These are phyloP conservation scores for Trichonephila clavata DNA, from an alignment of 1,140 invertebrate species.

Conservation along the genomic window DNA sequence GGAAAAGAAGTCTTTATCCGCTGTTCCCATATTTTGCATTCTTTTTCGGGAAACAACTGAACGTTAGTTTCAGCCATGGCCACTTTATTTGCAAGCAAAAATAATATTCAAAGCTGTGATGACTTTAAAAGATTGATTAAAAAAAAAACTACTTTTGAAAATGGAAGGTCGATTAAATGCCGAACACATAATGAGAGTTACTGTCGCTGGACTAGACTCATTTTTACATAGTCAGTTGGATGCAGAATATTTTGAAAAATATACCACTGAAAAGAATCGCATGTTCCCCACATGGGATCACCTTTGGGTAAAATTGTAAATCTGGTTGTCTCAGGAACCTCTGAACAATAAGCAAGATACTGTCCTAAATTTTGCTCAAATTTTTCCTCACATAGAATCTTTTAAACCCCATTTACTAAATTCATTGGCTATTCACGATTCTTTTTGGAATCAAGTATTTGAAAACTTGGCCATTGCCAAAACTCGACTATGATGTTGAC, in stretches of 20 bases:
- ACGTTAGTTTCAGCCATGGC: neutral
- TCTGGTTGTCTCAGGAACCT: neutral
- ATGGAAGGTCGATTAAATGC: neutral
- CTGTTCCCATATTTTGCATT: neutral
- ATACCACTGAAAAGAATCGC: neutral
- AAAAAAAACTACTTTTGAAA: no score
- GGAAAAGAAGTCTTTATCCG: no score
- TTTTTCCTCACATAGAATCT: neutral
- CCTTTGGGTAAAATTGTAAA: neutral
- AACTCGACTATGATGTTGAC: neutral
- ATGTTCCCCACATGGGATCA: neutral
- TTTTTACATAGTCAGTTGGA: neutral
- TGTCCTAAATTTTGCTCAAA: neutral
- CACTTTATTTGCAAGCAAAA: neutral
- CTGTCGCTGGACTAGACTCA: neutral
- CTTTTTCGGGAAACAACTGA: neutral
- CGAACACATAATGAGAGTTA: neutral
- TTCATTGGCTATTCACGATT: neutral
- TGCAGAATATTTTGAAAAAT: neutral
- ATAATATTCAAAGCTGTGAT: neutral
- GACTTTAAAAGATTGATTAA: no score
- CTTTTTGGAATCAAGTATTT: slow-evolving; percentile 59
- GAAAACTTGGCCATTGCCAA: slow-evolving; percentile 22
- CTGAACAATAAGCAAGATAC: neutral
- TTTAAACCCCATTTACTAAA: neutral